Base-by-base conservation (phyloP, 1,140 invertebrate genomes). In the Phymastichus coffea region DNA sequence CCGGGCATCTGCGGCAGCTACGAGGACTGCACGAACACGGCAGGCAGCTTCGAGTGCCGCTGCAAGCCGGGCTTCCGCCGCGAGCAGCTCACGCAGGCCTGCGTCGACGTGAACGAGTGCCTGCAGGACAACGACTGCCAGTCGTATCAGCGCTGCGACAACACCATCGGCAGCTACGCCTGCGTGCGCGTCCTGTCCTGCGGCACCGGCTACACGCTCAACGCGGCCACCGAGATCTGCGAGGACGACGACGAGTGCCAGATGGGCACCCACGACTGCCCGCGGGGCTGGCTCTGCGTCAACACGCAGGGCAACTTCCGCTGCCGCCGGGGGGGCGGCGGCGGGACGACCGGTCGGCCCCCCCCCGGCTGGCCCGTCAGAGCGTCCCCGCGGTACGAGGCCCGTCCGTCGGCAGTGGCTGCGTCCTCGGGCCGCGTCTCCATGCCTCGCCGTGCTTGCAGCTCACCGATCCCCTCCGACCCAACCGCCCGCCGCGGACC, bases 131-230 rank as follows among this genome's bases (percentile, higher is more conserved):
- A 88, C 64, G 75, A 72, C 20, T 89, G 87, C 63, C 43, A 85
- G 0, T 71, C 84, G 4, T 85, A 84, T 4, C 92, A 95, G 73
- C 77, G 93, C 26, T 97, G 94, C 72, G 92, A 95, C 72, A 97
- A 97, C 70, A 94, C 91, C 0, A 82, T 93, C 19, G 94, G 94
- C 2, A 93, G 92, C 9, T 96, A 86, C 71, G 83, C 87, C 14
- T 97, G 95, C 72, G 87, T 93, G 14, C 73, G 92, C 37, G 88
- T 89, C 23, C 84, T 90, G 19, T 88, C 91, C 1, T 99, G 97
- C 77, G 97, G 97, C 0, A 99, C 95, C 0, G 97, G 97, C 0
- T 99, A 99, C 70, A 96, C 94, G 0, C 76, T 98, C 3, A 96
- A 98, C 71, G 88, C 90, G 7, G 85, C 87, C 9, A 91, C 89